These are phyloP conservation scores for Ammodramus savannarum DNA, from an alignment of 2,113 vertebrate genomes.

Conservation along the genomic window DNA sequence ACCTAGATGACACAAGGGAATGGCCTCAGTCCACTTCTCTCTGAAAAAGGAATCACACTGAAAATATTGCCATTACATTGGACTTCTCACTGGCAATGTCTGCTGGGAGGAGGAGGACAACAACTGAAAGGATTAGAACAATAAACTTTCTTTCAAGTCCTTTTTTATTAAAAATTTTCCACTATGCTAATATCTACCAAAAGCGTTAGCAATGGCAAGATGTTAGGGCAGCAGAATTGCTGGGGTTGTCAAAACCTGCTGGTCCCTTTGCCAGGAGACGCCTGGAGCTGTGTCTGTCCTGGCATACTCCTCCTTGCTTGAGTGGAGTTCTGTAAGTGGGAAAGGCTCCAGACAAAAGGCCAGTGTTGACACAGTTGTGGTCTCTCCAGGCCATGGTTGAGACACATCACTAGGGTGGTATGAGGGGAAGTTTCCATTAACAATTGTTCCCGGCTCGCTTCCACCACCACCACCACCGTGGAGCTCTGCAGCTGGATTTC, in stretches of 20 bases:
- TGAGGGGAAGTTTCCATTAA: slow-evolving; percentile 59
- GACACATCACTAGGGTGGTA: slow-evolving; percentile 39
- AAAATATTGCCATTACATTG: neutral
- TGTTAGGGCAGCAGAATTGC: neutral
- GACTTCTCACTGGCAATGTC: neutral
- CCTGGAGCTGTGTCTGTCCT: neutral
- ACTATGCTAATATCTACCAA: neutral
- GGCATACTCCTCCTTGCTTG: neutral
- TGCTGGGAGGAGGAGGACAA: neutral
- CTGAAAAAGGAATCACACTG: neutral
- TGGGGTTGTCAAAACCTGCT: neutral
- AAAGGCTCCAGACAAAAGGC: slow-evolving; percentile 34
- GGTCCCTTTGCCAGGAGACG: neutral
- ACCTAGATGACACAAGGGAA: slow-evolving; percentile 7
- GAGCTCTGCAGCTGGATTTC: slow-evolving; percentile 35
- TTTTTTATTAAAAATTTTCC: neutral
- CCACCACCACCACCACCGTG: neutral
- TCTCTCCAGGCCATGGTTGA: neutral
- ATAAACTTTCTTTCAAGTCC: slow-evolving; percentile 4
- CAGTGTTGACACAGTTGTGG: slow-evolving; percentile 36
- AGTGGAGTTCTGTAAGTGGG: neutral
- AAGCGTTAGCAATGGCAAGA: neutral
- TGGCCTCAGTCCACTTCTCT: neutral
- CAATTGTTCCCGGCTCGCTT: slow-evolving; percentile 39
- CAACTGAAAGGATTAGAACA: neutral